Conservation (phyloP, 2,113 vertebrate species). For the Oreochromis niloticus region DNA sequence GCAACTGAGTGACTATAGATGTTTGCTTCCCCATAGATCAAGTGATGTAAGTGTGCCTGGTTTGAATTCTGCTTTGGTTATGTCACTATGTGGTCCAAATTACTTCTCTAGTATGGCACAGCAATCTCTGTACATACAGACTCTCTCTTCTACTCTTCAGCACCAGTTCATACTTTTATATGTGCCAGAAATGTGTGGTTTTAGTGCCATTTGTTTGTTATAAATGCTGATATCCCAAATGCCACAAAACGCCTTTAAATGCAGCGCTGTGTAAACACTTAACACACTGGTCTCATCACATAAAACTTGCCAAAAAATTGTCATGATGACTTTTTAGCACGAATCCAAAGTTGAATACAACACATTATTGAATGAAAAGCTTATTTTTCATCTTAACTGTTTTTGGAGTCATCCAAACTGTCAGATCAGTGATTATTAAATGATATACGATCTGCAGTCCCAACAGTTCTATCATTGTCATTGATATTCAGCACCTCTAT, state of each 20-base stretch:
- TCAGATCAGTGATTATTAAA: not conserved
- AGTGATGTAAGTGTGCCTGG: not conserved
- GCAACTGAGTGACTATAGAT: constrained; percentile 31
- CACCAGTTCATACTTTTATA: not conserved
- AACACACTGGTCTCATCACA: not conserved
- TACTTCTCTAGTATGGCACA: not conserved
- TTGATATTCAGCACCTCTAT: not conserved
- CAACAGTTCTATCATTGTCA: not conserved
- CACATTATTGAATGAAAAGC: not conserved
- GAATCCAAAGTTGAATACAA: not conserved
- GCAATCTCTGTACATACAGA: not conserved
- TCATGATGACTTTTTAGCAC: not conserved
- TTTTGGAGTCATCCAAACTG: not conserved
- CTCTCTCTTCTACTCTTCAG: not conserved
- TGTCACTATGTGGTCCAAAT: not conserved
- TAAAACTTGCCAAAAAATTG: not conserved
- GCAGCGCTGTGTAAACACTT: not conserved
- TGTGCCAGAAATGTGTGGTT: not conserved
- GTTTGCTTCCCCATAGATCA: not conserved
- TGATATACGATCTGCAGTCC: not conserved
- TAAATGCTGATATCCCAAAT: not conserved
- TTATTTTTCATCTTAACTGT: not conserved
- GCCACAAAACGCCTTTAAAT: not conserved
- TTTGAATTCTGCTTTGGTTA: constrained; percentile 37
- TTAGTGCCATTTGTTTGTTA: not conserved